These are phyloP conservation scores for Turritopsis rubra DNA, from an alignment of 30 jellyfish, hydroid and myxozoan species.

Conservation along the genomic window DNA sequence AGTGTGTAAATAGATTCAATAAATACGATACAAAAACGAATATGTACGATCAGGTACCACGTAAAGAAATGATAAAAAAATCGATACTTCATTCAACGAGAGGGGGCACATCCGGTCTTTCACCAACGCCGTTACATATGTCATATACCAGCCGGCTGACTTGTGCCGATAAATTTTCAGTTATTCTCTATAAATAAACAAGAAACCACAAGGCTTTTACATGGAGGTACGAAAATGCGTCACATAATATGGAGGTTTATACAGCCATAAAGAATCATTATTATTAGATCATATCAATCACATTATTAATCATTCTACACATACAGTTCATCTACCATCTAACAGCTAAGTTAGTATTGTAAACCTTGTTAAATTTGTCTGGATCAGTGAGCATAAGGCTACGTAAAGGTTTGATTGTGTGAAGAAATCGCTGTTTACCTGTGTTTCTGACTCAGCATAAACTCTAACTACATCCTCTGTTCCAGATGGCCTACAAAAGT, in stretches of 20 bases:
- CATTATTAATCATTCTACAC: no score
- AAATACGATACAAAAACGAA: neutral
- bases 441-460: constrained; percentile 84
- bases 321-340: no score
- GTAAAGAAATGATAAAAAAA: no score
- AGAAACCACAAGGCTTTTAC: neutral
- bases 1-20: no score
- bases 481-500: constrained; percentile 86
- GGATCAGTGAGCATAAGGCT: no score
- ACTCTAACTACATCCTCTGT: constrained; percentile 98
- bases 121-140: constrained; percentile 87
- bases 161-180: constrained; percentile 48
- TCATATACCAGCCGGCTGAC: constrained; percentile 79
- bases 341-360: no score
- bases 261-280: no score
- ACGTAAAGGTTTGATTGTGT: no score
- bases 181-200: constrained; percentile 44
- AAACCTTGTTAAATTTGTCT: no score
- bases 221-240: neutral
- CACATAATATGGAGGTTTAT: neutral
- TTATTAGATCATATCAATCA: no score
- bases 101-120: constrained; percentile 45
- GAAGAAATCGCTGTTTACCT: no score
- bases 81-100: neutral
- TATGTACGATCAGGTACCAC: no score